These are phyloP conservation scores for Oscheius myriophilus DNA, from an alignment of 2,888 invertebrate genomes.

Conservation along the genomic window DNA sequence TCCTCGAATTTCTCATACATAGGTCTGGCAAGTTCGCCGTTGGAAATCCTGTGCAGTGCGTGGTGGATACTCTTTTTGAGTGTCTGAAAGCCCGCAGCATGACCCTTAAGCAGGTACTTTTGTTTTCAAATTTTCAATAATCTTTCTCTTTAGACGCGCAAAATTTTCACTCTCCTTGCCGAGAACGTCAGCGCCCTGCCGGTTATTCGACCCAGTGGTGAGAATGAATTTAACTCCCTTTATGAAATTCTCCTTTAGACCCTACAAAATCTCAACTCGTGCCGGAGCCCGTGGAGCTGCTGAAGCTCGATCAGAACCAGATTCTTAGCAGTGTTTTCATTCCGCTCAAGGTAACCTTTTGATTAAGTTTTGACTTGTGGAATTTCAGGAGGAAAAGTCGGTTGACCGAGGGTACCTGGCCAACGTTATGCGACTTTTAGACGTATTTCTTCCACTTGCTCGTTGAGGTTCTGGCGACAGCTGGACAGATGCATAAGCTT, in stretches of 20 bases:
- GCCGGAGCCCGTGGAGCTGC: background rate
- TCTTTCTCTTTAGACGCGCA: constrained; percentile 30
- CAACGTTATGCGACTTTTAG: constrained; percentile 41
- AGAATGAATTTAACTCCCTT: background rate
- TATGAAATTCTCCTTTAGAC: constrained; percentile 6
- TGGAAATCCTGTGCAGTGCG: too few relatives aligned
- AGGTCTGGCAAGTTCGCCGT: constrained; percentile 34
- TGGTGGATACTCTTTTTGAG: constrained; percentile 27
- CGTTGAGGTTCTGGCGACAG: constrained; percentile 50
- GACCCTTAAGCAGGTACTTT: constrained; percentile 30
- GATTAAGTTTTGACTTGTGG: background rate
- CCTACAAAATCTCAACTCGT: constrained; percentile 24
- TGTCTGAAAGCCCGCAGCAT: constrained; percentile 34
- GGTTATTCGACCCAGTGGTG: background rate
- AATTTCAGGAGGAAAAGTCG: constrained; percentile 40
- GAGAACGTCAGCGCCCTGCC: constrained; percentile 11
- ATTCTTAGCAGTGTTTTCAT: constrained; percentile 46
- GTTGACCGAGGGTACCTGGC: constrained; percentile 40
- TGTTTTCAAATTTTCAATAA: background rate
- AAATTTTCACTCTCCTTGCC: constrained; percentile 32
- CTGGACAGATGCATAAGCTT: constrained; percentile 47
- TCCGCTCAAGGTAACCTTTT: constrained; percentile 41
- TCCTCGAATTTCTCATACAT: constrained; percentile 36
- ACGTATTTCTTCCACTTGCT: constrained; percentile 55
- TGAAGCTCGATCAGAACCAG: constrained; percentile 35